Evolutionary conservation across 2,888 invertebrate genomes (phyloP).

Genomic region (Acrobasis consociella): DNA sequence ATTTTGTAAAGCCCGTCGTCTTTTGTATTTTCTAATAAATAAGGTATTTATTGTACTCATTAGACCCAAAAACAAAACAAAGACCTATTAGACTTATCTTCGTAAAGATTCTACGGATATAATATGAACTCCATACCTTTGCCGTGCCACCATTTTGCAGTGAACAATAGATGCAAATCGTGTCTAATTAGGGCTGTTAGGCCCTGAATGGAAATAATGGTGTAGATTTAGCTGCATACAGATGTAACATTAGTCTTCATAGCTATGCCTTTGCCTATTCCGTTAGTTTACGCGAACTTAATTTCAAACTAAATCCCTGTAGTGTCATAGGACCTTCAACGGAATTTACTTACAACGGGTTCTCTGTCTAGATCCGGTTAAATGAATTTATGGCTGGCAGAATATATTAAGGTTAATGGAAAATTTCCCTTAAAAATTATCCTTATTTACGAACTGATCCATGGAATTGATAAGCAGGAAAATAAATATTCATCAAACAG

Average conservation of each 20-base stretch:
- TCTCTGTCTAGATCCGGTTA: too few relatives aligned
- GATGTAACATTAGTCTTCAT: neutral
- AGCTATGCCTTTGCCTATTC: neutral
- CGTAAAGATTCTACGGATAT: neutral
- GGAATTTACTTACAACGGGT: too few relatives aligned
- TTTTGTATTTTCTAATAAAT: too few relatives aligned
- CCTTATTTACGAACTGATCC: too few relatives aligned
- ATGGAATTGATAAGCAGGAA: too few relatives aligned
- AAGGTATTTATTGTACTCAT: too few relatives aligned
- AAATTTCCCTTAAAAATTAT: too few relatives aligned
- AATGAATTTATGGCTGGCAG: too few relatives aligned
- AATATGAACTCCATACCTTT: neutral
- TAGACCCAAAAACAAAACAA: neutral
- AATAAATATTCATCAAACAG: too few relatives aligned
- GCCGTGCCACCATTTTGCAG: constrained; percentile 33
- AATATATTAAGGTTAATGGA: too few relatives aligned
- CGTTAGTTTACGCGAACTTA: neutral
- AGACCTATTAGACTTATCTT: neutral
- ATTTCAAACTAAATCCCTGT: neutral
- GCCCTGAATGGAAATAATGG: constrained; percentile 15
- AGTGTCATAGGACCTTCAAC: neutral
- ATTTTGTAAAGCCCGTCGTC: too few relatives aligned
- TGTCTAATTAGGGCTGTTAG: constrained; percentile 39
- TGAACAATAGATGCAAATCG: constrained; percentile 45
- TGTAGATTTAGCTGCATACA: neutral